These are phyloP conservation scores for Turnix velox DNA, from an alignment of 2,113 vertebrate species.

Conservation along the genomic window DNA sequence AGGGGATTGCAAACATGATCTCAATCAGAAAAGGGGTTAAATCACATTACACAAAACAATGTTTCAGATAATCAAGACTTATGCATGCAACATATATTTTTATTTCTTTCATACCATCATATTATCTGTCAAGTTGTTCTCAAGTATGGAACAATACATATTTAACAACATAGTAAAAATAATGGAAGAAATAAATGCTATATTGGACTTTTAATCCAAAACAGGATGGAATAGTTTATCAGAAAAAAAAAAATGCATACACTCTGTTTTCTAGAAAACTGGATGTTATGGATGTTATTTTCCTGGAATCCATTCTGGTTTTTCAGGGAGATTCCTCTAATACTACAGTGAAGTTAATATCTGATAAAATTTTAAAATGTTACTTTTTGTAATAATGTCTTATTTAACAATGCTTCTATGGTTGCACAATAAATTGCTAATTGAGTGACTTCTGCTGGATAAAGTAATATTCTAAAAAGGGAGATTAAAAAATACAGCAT, in stretches of 20 bases:
- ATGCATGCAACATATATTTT: neutral
- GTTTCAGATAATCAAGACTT: constrained; percentile 43
- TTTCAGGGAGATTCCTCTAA: neutral
- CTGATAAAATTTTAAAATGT: neutral
- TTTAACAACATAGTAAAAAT: constrained; percentile 7
- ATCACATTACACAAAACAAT: constrained; percentile 48
- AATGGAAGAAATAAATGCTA: neutral
- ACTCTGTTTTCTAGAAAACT: neutral
- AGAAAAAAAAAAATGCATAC: neutral
- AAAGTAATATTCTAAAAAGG: neutral
- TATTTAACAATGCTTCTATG: neutral
- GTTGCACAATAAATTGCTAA: neutral
- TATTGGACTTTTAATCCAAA: neutral
- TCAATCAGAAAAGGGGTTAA: constrained; percentile 71
- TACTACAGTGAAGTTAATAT: neutral
- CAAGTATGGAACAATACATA: neutral
- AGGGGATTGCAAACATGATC: constrained; percentile 69
- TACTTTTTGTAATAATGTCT: neutral
- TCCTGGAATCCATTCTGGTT: neutral
- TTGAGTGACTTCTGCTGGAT: neutral
- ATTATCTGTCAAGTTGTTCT: neutral
- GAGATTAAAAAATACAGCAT: neutral
- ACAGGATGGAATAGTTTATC: neutral
- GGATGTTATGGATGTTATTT: neutral
- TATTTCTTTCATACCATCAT: constrained; percentile 21